phyloP scores from a whole-genome alignment of 1,140 invertebrate species.

The Callitettix versicolor region DNA sequence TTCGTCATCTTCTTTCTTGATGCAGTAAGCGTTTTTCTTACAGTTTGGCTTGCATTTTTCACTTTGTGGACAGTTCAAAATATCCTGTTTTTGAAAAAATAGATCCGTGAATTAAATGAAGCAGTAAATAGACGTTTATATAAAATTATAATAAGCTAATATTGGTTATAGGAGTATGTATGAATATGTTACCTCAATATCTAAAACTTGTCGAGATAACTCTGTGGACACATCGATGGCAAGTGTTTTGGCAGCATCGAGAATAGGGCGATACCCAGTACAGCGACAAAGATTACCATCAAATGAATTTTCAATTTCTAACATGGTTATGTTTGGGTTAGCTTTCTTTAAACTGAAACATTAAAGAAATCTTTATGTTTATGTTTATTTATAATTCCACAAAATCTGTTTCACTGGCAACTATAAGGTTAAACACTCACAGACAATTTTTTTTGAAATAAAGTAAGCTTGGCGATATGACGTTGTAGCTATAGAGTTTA shows the following conservation, averaged over 20 bases:
- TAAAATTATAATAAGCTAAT: not conserved
- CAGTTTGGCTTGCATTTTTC: not conserved
- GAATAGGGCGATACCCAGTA: slow-evolving; percentile 76
- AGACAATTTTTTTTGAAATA: too few relatives aligned
- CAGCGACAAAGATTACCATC: slow-evolving; percentile 78
- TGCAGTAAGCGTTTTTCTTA: not conserved
- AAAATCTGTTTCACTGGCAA: too few relatives aligned
- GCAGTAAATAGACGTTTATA: not conserved
- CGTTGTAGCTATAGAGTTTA: too few relatives aligned
- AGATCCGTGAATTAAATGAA: not conserved
- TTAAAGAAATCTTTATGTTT: slow-evolving; percentile 3
- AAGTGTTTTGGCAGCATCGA: slow-evolving; percentile 58
- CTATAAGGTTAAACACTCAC: too few relatives aligned
- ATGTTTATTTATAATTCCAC: too few relatives aligned
- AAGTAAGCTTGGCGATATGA: too few relatives aligned
- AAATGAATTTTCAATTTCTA: slow-evolving; percentile 62
- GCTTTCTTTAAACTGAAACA: slow-evolving; percentile 21
- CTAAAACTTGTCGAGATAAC: slow-evolving; percentile 24
- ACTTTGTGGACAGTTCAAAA: not conserved
- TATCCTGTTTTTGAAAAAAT: not conserved
- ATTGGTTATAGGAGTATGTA: not conserved
- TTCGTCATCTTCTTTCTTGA: not conserved
- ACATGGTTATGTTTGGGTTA: slow-evolving; percentile 34
- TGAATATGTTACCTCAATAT: slow-evolving; percentile 29
- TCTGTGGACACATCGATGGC: slow-evolving; percentile 29